A percentile compares a stretch with the other conserved stretches of the same genome.
These are phyloP conservation scores for Limnodromus scolopaceus DNA, from an alignment of 2,797 vertebrate species.

Conservation along the genomic window DNA sequence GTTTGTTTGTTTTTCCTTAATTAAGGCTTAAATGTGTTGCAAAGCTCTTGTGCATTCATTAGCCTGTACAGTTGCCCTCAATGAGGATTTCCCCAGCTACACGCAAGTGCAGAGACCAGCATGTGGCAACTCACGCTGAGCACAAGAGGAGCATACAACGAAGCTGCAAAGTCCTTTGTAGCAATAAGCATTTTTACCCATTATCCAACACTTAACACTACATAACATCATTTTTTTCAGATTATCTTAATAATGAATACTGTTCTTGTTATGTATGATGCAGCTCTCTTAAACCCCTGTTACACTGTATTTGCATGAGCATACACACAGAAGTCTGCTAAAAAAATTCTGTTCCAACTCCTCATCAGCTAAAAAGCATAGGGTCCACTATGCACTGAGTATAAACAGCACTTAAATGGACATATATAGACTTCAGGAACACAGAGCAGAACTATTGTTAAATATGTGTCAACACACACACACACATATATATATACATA, in stretches of 20 bases:
- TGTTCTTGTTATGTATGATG: not conserved
- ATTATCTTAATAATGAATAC: not conserved
- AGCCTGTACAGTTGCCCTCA: not conserved
- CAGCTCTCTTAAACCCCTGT: not conserved
- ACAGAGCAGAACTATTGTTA: not conserved
- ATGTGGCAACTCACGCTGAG: accelerated
- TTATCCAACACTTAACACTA: not conserved
- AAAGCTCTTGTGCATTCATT: not conserved
- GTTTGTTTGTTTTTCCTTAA: not conserved
- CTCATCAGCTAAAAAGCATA: not conserved
- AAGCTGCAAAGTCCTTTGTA: not conserved
- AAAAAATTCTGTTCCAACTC: not conserved
- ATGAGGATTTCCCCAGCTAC: accelerated
- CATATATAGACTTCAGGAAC: not conserved
- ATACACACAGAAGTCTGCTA: not conserved
- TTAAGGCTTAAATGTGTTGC: not conserved
- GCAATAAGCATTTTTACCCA: not conserved
- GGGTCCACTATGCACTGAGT: not conserved
- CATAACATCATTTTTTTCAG: not conserved
- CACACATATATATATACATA: not conserved
- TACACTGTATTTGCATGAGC: accelerated
- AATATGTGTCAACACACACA: not conserved
- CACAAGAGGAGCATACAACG: not conserved
- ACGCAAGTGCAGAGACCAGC: not conserved
- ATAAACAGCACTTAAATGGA: not conserved